Percentiles rank a stretch among this genome's conserved stretches.
Evolutionary conservation across 2,797 vertebrate genomes (phyloP).

Genomic region (Tapirus indicus): DNA sequence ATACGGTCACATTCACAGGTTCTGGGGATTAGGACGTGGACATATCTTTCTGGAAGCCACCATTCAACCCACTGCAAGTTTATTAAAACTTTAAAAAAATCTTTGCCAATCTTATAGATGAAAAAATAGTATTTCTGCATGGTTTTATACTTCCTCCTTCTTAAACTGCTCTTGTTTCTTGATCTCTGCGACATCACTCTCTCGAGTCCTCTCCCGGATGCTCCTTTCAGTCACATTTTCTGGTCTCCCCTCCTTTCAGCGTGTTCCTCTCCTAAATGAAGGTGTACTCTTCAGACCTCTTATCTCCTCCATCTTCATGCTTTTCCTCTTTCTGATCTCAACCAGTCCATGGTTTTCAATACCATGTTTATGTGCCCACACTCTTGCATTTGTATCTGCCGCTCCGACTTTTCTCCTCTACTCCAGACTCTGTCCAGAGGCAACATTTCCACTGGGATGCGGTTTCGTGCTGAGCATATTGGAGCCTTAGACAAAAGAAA

Average conservation of each 20-base stretch:
- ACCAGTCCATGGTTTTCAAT: neutral
- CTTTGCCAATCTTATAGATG: neutral
- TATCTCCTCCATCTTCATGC: neutral
- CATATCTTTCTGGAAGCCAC: neutral
- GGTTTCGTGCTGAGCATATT: neutral
- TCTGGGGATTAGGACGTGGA: neutral
- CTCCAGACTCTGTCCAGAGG: neutral
- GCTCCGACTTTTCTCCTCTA: neutral
- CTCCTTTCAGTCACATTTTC: neutral
- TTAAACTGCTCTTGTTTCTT: neutral
- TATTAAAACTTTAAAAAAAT: conserved; percentile 7
- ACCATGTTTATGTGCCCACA: neutral
- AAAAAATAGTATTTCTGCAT: neutral
- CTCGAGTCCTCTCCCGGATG: neutral
- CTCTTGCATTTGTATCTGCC: neutral
- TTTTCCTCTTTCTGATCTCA: neutral
- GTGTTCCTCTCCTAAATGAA: neutral
- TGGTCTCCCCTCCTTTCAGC: neutral
- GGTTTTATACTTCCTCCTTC: neutral
- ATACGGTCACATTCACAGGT: neutral
- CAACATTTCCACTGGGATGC: neutral
- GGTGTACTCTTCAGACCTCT: neutral
- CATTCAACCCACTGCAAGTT: neutral
- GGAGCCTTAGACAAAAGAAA: neutral
- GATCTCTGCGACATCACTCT: neutral